Evolutionary conservation across 1,140 invertebrate species (phyloP), one percentile per base, ranked within the genome.

Genomic region (Pogonomyrmex californicus): DNA sequence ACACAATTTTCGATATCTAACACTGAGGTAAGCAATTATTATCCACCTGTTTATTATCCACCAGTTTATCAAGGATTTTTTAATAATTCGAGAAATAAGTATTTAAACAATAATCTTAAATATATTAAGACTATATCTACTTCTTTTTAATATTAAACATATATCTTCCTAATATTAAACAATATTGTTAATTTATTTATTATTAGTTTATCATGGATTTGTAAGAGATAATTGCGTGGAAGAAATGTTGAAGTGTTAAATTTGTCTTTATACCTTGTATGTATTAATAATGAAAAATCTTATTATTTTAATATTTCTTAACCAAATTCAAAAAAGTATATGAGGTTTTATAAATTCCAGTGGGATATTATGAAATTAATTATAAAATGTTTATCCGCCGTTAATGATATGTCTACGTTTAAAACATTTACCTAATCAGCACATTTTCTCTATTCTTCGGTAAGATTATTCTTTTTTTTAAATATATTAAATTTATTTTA

Each of bases 311-410:
- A n/a, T n/a, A n/a, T n/a, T n/a, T n/a, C n/a, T n/a, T n/a, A n/a
- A n/a, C n/a, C n/a, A n/a, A n/a, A 23, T 60, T 47, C 1, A 44
- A 23, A 10, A 33, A 63, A 1, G 0, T 33, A 58, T n/a, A 76
- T 47, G 41, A 86, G 56, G 10, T 63, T n/a, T n/a, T 82, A n/a
- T 68, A 23, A 73, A 85, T 90, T 91, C 91, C 30, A 95, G 94
- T 95, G 94, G 94, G 82, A 86, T 44, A 89, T 88, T 5, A 93
- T 92, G 36, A 94, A 94, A 86, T 89, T 95, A 62, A 60, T 95
- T 23, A 87, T 93, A 2, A 86, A 92, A 71, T 91, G 90, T 44
- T 88, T 95, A 66, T 87, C 85, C n/a, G 78, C 91, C 4, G 68
- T 92, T 9, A 60, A 88, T 2, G 89, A 95, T 44, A 86, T 86